These are phyloP conservation scores for Invenusta paracnida DNA, from an alignment of 2,888 invertebrate species.

Conservation along the genomic window DNA sequence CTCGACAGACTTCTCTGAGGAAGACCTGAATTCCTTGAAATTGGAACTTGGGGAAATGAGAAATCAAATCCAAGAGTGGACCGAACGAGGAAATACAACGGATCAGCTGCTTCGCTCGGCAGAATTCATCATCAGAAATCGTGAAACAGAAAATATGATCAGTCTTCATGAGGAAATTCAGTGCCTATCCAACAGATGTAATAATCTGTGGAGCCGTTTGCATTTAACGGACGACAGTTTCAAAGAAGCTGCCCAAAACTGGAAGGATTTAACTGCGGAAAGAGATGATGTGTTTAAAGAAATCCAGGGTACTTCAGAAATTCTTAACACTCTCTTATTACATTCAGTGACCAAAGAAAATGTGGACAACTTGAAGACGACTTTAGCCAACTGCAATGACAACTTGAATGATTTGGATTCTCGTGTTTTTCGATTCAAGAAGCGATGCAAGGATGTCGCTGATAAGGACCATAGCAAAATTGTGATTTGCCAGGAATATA, in stretches of 20 bases:
- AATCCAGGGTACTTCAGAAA: neutral
- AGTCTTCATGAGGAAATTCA: neutral
- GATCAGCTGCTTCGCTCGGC: neutral
- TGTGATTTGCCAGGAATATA: neutral
- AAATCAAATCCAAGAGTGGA: neutral
- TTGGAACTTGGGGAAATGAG: neutral
- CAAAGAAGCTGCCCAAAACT: neutral
- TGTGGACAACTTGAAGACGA: neutral
- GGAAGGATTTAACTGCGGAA: neutral
- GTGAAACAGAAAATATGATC: neutral
- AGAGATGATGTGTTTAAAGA: neutral
- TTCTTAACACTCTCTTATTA: neutral
- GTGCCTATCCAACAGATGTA: neutral
- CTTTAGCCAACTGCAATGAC: neutral
- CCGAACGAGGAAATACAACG: no score
- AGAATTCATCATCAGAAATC: neutral
- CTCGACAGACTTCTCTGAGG: neutral
- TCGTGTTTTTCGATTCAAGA: neutral
- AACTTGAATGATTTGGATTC: neutral
- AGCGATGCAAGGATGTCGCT: neutral
- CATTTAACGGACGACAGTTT: neutral
- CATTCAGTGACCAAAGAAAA: neutral
- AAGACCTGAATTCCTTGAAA: neutral
- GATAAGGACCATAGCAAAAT: neutral
- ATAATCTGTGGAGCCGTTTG: neutral